Base-by-base conservation (phyloP, 2,888 invertebrate species). In the Drosophila paramelanica region DNA sequence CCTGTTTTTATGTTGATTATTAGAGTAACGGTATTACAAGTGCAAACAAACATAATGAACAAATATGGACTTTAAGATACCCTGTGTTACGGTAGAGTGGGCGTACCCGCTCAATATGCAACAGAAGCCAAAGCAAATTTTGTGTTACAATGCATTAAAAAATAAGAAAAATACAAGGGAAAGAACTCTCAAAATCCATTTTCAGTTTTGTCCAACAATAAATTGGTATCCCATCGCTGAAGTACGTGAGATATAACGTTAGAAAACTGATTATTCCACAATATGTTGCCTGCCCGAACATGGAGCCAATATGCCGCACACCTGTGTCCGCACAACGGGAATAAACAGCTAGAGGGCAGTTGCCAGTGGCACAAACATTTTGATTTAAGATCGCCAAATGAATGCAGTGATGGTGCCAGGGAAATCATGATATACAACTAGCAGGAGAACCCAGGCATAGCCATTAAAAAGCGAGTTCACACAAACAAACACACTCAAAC, bases 301-400 rank as follows among this genome's bases (percentile, higher is more conserved):
- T 23, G 10, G 10, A 50, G 50, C 50, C 27, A 45, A 51, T 47
- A 33, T 49, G 23, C 59, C 39, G 46, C 1, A 13, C 31, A 45
- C 52, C 61, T 50, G 23, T 13, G n/a, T 41, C 14, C 14, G 33
- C 23, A 36, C 25, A 41, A 27, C 2, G 38, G 47, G 45, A 33
- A 42, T 41, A 46, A 60, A 50, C 43, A 60, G 38, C 49, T 23
- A 11, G 31, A 17, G 57, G 58, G 45, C 58, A 61, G 62, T 61
- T 57, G 49, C 14, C 23, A n/a, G 58, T 47, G 31, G 55, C 55
- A 43, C 64, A 65, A 72, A 56, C 79, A 79, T 77, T 83, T 83
- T 83, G 79, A 86, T 83, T 83, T 86, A 83, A 83, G 87, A 84
- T 81, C 77, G 66, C 74, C 81, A 81, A 83, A 83, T 83, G 81